Evolutionary conservation across 2,888 invertebrate genomes (phyloP), one percentile per base, ranked within the genome.

Genomic region (Malacosoma neustria): DNA sequence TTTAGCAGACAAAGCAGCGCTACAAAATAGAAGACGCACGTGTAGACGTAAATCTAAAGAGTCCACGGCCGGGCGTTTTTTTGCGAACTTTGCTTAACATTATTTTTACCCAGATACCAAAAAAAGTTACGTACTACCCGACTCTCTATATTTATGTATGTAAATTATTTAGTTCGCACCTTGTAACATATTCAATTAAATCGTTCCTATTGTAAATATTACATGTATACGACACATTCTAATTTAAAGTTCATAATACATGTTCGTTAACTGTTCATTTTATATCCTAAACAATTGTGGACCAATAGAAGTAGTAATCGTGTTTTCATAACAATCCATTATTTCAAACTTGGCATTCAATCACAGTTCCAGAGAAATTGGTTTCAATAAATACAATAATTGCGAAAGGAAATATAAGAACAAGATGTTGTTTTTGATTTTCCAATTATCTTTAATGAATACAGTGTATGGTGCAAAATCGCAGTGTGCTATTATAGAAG

Each of bases 401-500:
- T 22, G 22, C 7, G 6, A 22, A 22, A 22, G n/a, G n/a, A n/a
- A n/a, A n/a, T n/a, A n/a, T n/a, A n/a, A n/a, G n/a, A n/a, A n/a
- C n/a, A n/a, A n/a, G 11, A 41, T 49, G 43, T 36, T 48, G 11
- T 34, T 40, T 38, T 40, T 41, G 6, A 15, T 46, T 11, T 29
- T 58, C 36, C 34, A 41, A 11, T 3, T 54, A 35, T 41, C 43
- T 14, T 38, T 50, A 14, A 42, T 62, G 4, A 47, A 41, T 43
- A 47, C 38, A 29, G 57, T 47, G 2, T 51, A 47, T 13, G 54
- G 54, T 14, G 53, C 41, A 4, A 38, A 51, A 3, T 41, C 51
- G 7, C 72, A 69, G 46, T 81, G 79, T 51, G 50, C 61, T 4
- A 54, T 66, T 40, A 59, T 66, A 7, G 80, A 77, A 43, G 64